phyloP scores from a whole-genome alignment of 2,113 vertebrate species.

The Psittacula cyanocephala region DNA sequence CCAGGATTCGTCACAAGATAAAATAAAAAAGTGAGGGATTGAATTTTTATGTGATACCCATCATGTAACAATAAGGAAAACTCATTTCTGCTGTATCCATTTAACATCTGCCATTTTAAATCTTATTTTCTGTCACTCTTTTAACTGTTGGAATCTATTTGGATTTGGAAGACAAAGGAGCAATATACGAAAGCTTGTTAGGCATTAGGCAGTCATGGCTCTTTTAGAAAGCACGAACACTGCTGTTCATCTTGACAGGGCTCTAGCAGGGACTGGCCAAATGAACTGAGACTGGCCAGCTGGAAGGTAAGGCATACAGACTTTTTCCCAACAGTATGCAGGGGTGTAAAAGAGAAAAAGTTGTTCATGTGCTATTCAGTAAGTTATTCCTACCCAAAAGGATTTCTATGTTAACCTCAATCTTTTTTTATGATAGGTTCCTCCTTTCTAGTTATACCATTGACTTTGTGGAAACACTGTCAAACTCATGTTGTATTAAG shows the following conservation, averaged over 20 bases:
- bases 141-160: not conserved
- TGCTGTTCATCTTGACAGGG: accelerated
- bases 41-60: not conserved
- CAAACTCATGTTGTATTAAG: not conserved
- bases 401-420: not conserved
- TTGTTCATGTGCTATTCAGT: not conserved
- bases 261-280: not conserved
- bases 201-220: not conserved
- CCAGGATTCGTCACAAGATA: not conserved
- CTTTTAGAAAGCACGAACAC: not conserved
- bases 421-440: not conserved
- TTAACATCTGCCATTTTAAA: not conserved
- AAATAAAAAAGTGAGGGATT: not conserved
- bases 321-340: not conserved
- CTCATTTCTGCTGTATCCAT: not conserved
- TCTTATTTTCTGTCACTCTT: not conserved
- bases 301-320: not conserved
- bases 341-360: not conserved
- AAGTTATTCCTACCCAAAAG: not conserved
- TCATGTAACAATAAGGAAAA: not conserved
- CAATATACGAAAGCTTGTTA: not conserved
- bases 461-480: not conserved
- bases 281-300: not conserved
- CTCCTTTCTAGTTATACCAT: not conserved
- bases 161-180: not conserved